Conservation (phyloP, 2,113 vertebrate species). For the Amphilophus citrinellus region DNA sequence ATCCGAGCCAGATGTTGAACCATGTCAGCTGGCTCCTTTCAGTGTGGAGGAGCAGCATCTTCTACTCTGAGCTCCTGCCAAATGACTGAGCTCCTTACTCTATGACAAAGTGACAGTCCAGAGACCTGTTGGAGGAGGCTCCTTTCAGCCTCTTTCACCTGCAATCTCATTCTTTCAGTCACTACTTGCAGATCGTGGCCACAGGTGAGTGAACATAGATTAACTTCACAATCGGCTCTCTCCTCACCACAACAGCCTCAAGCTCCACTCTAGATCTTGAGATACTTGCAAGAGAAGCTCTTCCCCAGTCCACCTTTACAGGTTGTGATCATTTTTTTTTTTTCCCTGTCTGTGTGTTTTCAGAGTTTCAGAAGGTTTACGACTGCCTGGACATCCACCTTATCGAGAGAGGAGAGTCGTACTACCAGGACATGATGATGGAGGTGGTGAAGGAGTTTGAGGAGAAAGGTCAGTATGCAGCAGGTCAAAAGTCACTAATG, state of each 20-base stretch:
- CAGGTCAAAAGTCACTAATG: neutral
- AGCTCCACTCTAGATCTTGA: no score
- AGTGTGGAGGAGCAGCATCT: no score
- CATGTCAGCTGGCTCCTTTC: no score
- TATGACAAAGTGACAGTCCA: no score
- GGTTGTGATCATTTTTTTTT: neutral
- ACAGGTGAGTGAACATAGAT: neutral
- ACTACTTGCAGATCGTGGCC: neutral
- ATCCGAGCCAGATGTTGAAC: no score
- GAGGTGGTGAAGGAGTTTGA: constrained; percentile 89
- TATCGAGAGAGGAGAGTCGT: constrained; percentile 92
- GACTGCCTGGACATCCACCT: constrained; percentile 87
- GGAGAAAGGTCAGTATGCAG: constrained; percentile 51
- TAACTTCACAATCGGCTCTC: no score
- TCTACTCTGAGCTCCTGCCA: no score
- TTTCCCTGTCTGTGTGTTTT: neutral
- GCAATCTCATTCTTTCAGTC: neutral
- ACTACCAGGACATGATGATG: constrained; percentile 92
- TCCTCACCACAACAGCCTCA: neutral
- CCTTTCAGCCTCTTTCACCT: neutral
- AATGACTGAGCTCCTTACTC: no score
- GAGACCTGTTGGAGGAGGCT: neutral
- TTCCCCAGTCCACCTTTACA: rapidly evolving
- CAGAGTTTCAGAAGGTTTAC: constrained; percentile 97
- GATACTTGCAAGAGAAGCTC: neutral